phyloP scores from a whole-genome alignment of 2,797 vertebrate genomes.

The Falco cherrug region DNA sequence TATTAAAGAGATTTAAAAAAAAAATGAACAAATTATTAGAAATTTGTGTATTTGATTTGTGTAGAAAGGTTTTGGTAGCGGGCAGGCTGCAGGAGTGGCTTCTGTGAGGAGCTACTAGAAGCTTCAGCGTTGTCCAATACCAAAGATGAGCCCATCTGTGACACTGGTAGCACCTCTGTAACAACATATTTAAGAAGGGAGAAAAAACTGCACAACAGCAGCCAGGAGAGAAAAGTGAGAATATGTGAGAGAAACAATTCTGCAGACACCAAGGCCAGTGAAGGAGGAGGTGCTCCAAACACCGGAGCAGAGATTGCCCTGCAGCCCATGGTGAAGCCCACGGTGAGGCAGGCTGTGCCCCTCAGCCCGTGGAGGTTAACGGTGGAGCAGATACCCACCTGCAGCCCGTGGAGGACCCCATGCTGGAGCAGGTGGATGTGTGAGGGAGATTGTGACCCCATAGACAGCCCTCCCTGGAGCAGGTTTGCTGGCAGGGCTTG shows the following conservation, averaged over 20 bases:
- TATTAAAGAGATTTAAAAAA: background rate
- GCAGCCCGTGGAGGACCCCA: background rate
- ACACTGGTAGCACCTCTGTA: fast-evolving
- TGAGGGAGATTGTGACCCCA: fast-evolving
- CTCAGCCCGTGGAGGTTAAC: fast-evolving
- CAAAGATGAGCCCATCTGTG: fast-evolving
- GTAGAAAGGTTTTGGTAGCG: background rate
- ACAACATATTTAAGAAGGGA: background rate
- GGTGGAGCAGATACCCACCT: background rate
- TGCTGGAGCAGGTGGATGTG: fast-evolving
- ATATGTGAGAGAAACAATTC: background rate
- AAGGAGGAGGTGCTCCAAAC: background rate
- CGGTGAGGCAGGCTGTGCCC: fast-evolving
- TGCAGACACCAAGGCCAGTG: background rate
- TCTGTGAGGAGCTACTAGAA: background rate
- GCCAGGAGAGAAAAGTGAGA: background rate
- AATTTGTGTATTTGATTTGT: background rate
- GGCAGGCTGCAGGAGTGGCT: fast-evolving
- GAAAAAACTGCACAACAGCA: fast-evolving
- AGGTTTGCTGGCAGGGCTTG: background rate
- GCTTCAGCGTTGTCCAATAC: fast-evolving
- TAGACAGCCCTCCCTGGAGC: background rate
- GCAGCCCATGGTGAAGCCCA: fast-evolving
- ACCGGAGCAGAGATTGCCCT: background rate
- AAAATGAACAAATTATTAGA: background rate